Evolutionary conservation across 2,113 vertebrate genomes (phyloP), one percentile per base, ranked within the genome.

Genomic region (Tricholaema leucomelas): DNA sequence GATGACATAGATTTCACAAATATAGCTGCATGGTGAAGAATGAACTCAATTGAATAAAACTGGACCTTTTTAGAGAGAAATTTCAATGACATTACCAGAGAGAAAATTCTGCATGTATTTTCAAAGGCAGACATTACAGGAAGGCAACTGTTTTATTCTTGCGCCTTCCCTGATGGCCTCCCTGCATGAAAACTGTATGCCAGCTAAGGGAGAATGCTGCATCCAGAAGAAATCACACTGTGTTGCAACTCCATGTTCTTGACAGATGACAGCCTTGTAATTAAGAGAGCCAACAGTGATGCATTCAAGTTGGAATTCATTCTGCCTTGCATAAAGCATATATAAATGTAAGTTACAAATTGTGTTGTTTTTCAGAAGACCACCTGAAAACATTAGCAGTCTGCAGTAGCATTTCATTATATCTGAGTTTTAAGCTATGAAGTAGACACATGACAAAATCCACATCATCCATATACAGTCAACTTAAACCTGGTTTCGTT

Each of bases 191-290:
- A 74, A 19, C 30, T 40, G 16, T 38, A 25, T 36, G 36, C 36
- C 72, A 90, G 46, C 60, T 77, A 73, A 54, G 31, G 31, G 17
- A 87, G 35, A 55, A 17, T 17, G 11, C 33, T 54, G 50, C 12
- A 65, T 61, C n/a, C 74, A 95, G 48, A 59, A 81, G 36, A 91
- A 75, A 81, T 74, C 70, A 81, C 59, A 63, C 67, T 58, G 55
- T 0, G 8, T 59, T 75, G 20, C 0, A 0, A 44, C 31, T 55
- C 75, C 46, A 14, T 17, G 21, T 21, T 67, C 50, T 69, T 76
- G 67, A 91, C 58, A 86, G 65, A 55, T 63, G 66, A 88, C 33
- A 4, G 0, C 30, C 72, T 85, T 16, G 6, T 15, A 63, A 50
- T 59, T 80, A 44, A 63, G 33, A 76, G 18, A 87, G 28, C 40